Evolutionary conservation across 2,113 vertebrate genomes (phyloP), one percentile per base, ranked within the genome.

Genomic region (Mobula hypostoma): DNA sequence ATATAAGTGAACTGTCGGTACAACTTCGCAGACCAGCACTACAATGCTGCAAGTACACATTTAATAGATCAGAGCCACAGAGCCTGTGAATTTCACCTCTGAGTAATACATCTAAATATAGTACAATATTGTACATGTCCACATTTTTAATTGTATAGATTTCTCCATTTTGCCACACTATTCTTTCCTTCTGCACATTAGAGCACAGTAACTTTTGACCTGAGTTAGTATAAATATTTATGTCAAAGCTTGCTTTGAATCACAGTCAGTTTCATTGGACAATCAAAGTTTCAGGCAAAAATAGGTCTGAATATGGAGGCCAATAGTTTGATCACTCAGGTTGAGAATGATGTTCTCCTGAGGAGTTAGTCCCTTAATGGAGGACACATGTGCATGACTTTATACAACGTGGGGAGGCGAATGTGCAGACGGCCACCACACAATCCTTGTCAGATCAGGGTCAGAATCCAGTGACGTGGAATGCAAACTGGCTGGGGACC

Each of bases 101-200:
- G 68, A 93, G 91, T 93, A 93, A 93, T 74, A 68, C 91, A 9
- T 48, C 40, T 93, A 70, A 70, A 74, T 74, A 74, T 93, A 74
- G 40, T 48, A 40, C 66, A 72, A 11, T 74, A 74, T 27, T 74
- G 12, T 74, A n/a, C 19, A 40, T 93, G 36, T 24, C n/a, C 14
- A 70, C 56, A 48, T 48, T 74, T 70, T 91, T 91, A 91, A 91
- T 91, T 91, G n/a, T 91, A 17, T 40, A 21, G 4, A 11, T 74
- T 24, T 72, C 36, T 11, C 7, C 40, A 40, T 74, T 40, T 32
- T 74, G 21, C 11, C 7, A 92, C 7, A 17, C 63, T 74, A 74
- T 48, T 56, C 70, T 27, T 11, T 40, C 27, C 68, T 74, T 72
- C 36, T 21, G 9, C 80, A 88, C 12, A 15, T 88, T 5, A 63